A percentile compares a stretch with the other conserved stretches of the same genome.
Evolutionary conservation across 1,140 invertebrate genomes (phyloP).

Genomic region (Drosophila grimshawi): DNA sequence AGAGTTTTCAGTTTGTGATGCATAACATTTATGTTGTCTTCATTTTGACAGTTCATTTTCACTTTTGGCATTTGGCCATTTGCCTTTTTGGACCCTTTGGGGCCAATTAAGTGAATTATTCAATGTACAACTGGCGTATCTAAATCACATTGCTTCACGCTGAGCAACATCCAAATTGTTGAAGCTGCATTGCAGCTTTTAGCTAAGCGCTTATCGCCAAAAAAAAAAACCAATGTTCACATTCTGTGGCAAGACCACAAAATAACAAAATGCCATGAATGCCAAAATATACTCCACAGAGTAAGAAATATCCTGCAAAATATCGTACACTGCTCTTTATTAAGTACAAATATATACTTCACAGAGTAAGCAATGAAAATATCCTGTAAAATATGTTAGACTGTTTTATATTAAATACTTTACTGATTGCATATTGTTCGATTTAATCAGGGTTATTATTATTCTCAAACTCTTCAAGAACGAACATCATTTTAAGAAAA

Average conservation of each 20-base stretch:
- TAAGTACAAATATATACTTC: too few relatives aligned
- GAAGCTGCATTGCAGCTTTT: slow-evolving; percentile 64
- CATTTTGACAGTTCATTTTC: slow-evolving; percentile 25
- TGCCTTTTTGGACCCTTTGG: slow-evolving; percentile 20
- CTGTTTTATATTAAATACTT: too few relatives aligned
- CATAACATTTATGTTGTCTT: not conserved
- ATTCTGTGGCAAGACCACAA: slow-evolving; percentile 1
- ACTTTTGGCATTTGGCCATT: slow-evolving; percentile 58
- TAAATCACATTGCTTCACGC: slow-evolving; percentile 57
- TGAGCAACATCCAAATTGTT: slow-evolving; percentile 42
- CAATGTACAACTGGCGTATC: slow-evolving; percentile 46
- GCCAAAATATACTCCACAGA: too few relatives aligned
- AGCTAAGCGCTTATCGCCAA: slow-evolving; percentile 16
- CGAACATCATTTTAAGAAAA: too few relatives aligned
- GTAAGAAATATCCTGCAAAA: not conserved
- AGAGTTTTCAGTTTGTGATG: slow-evolving; percentile 4
- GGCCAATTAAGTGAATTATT: slow-evolving; percentile 78
- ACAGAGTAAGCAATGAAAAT: too few relatives aligned
- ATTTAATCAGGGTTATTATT: too few relatives aligned
- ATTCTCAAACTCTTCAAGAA: too few relatives aligned
- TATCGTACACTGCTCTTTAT: too few relatives aligned
- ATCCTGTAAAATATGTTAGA: too few relatives aligned
- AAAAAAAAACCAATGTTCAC: not conserved
- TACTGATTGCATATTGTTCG: too few relatives aligned
- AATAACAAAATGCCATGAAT: not conserved